Percentiles rank a stretch among this genome's conserved stretches.
Conservation (phyloP, 2,888 invertebrate species). For the Lasius platythorax region DNA sequence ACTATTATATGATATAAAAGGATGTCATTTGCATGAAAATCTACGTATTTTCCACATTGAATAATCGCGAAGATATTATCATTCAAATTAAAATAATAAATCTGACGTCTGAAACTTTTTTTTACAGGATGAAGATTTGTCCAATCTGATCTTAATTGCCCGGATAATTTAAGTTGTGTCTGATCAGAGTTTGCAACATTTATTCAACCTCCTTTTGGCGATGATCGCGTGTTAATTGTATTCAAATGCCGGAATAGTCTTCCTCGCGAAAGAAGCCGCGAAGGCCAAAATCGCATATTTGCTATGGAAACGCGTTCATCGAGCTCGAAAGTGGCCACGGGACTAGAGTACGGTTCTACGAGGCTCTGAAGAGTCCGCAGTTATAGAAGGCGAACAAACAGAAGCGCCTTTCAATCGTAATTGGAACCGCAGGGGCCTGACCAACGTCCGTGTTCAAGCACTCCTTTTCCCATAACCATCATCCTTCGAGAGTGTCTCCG, state of each 20-base stretch:
- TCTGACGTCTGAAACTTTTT: background rate
- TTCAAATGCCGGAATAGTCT: constrained; percentile 24
- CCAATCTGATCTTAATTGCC: too few relatives aligned
- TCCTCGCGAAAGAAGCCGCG: background rate
- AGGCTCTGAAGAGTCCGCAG: constrained; percentile 76
- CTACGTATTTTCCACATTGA: background rate
- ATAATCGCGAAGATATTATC: background rate
- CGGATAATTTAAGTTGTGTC: background rate
- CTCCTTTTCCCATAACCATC: constrained; percentile 83
- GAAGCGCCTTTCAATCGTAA: constrained; percentile 81
- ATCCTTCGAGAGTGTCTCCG: constrained; percentile 82
- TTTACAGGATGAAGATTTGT: background rate
- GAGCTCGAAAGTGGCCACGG: constrained; percentile 74
- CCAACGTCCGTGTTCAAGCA: constrained; percentile 85
- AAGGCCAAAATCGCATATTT: constrained; percentile 59
- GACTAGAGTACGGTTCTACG: constrained; percentile 72
- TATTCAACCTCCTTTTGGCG: background rate
- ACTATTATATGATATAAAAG: background rate
- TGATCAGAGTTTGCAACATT: background rate
- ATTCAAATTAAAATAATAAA: background rate
- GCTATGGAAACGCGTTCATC: constrained; percentile 73
- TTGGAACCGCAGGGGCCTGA: constrained; percentile 84
- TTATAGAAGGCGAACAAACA: constrained; percentile 73
- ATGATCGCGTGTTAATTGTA: constrained; percentile 33
- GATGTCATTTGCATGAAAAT: background rate